Base-by-base conservation (phyloP, 2,888 invertebrate species). In the Synergus itoensis region DNA sequence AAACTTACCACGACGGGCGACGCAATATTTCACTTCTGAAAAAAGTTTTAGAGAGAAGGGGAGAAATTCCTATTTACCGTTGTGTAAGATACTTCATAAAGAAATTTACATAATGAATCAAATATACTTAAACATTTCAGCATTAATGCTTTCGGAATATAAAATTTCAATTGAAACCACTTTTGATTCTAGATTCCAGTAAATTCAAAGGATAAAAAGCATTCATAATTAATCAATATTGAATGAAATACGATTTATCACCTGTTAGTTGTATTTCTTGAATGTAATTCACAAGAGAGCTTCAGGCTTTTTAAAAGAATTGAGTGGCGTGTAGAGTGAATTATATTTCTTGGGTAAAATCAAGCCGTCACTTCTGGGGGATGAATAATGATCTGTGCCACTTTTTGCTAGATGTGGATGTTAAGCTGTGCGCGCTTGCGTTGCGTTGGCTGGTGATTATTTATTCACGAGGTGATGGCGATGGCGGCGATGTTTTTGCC, bases 11-110 rank as follows among this genome's bases (percentile, higher is more conserved):
- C 84, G 83, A 83, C 85, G 83, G 85, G 85, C 83, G 83, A 85
- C 83, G 87, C 83, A 84, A 88, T 89, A 89, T 89, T 86, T 88
- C 87, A 87, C 81, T 82, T 83, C 80, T 73, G 77, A 77, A 69
- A 83, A 82, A 81, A 81, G 80, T 79, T 18, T 36, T 28, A 41
- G 48, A 76, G 53, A 62, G 45, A 43, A 16, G 12, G 69, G 48
- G 67, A 63, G 45, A 67, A 73, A 48, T 53, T 36, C 28, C 53
- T 53, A 73, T 53, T 53, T 53, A 73, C 36, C 21, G 53, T 73
- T 73, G 21, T 53, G 53, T 53, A 73, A 73, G n/a, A 36, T n/a
- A 40, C 9, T 16, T 14, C 4, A 53, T 36, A 53, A 36, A n/a
- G n/a, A 16, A 21, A 14, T 53, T 65, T 43, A 4, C 18, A 48